phyloP scores from a whole-genome alignment of 2,797 vertebrate species.

The Phalloptychus januarius region DNA sequence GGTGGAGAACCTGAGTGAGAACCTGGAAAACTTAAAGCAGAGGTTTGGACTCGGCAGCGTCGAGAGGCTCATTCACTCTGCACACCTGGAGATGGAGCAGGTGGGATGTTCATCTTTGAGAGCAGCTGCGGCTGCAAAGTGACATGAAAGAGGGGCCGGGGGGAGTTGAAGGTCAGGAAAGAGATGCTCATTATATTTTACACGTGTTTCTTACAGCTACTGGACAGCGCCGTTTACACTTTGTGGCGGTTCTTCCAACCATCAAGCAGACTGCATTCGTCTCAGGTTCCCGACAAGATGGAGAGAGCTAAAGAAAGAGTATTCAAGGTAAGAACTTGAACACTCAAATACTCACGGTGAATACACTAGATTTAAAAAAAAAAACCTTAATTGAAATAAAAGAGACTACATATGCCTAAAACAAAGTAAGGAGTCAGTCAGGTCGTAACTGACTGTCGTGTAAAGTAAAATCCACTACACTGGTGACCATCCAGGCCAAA shows the following conservation, averaged over 20 bases:
- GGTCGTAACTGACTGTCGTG: not conserved
- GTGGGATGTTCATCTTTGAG: constrained; percentile 30
- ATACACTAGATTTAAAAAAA: not conserved
- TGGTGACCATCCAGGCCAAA: not conserved
- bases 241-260: constrained; percentile 59
- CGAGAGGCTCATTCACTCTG: constrained; percentile 55
- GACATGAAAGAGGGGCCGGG: too few species aligned
- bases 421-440: not conserved
- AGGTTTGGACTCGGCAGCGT: constrained; percentile 56
- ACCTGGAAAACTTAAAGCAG: constrained; percentile 38
- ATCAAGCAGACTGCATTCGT: constrained; percentile 48
- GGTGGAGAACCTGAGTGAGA: constrained; percentile 51
- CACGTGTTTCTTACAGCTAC: constrained; percentile 49
- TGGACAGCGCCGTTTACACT: constrained; percentile 67
- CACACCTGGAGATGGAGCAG: constrained; percentile 69
- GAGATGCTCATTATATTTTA: not conserved
- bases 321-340: too few species aligned
- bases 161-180: not conserved
- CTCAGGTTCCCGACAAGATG: constrained; percentile 63
- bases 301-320: constrained; percentile 72
- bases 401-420: too few species aligned
- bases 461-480: not conserved
- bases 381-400: not conserved
- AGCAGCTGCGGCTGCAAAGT: not conserved
- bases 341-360: too few species aligned